A percentile compares a stretch with the other conserved stretches of the same genome.
Conservation (phyloP, 2,797 vertebrate species). For the Pogonophryne albipinna region DNA sequence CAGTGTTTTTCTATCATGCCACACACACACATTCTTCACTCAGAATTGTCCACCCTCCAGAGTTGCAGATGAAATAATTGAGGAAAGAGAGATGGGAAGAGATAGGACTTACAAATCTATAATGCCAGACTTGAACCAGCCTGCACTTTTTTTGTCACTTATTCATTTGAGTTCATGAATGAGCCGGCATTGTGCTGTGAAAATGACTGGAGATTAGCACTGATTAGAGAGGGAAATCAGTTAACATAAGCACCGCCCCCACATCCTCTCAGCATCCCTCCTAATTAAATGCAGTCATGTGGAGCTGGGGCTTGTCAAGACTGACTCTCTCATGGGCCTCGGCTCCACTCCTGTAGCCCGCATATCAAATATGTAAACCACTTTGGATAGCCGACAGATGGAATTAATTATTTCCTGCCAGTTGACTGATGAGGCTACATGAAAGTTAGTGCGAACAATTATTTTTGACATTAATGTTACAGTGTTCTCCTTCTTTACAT, state of each 20-base stretch:
- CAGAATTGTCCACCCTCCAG: conserved; percentile 6
- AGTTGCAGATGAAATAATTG: conserved; percentile 60
- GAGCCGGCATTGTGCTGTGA: conserved; percentile 73
- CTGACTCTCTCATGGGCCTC: conserved; percentile 76
- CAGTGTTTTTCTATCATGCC: not conserved
- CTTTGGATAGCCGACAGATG: conserved; percentile 80
- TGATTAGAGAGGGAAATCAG: conserved; percentile 95
- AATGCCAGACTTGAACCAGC: conserved; percentile 42
- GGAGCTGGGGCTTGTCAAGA: conserved; percentile 88
- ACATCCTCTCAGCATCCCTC: conserved; percentile 88
- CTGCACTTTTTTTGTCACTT: conserved; percentile 70
- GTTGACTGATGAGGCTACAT: conserved; percentile 79
- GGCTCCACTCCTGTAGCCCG: conserved; percentile 65
- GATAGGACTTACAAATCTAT: conserved; percentile 29
- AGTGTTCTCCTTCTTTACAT: conserved; percentile 31
- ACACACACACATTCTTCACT: not conserved
- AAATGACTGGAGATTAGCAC: conserved; percentile 83
- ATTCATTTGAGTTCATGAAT: conserved; percentile 80
- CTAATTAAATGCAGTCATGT: conserved; percentile 99
- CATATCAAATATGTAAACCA: conserved; percentile 83
- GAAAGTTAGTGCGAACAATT: conserved; percentile 74
- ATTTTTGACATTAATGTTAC: conserved; percentile 68
- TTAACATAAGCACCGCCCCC: conserved; percentile 93
- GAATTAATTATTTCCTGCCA: conserved; percentile 79
- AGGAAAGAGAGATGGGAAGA: conserved; percentile 47